phyloP scores from a whole-genome alignment of 2,888 invertebrate species.

The Drosophila aldrichi region DNA sequence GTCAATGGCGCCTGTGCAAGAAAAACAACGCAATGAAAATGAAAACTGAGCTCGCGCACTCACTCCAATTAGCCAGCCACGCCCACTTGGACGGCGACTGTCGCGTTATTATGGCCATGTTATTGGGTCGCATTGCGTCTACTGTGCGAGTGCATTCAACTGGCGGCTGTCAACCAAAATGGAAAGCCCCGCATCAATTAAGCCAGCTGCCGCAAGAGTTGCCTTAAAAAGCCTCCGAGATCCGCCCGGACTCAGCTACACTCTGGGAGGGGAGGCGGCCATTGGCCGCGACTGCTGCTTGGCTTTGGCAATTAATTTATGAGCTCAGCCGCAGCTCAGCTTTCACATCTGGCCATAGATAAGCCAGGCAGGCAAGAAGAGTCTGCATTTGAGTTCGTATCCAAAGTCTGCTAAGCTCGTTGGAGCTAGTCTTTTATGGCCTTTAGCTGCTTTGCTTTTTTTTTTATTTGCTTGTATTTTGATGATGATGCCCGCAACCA shows the following conservation, averaged over 20 bases:
- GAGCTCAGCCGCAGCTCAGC: slow-evolving; percentile 62
- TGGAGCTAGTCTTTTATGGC: slow-evolving; percentile 61
- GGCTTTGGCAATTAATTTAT: slow-evolving; percentile 69
- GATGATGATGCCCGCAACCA: slow-evolving; percentile 54
- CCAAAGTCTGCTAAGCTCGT: slow-evolving; percentile 45
- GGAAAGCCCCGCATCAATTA: slow-evolving; percentile 80
- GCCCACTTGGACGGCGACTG: slow-evolving; percentile 7
- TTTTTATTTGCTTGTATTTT: no score
- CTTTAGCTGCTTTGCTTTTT: slow-evolving; percentile 52
- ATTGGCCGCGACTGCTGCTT: slow-evolving; percentile 12
- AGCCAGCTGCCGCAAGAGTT: slow-evolving; percentile 39
- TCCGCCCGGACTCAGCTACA: slow-evolving; percentile 9
- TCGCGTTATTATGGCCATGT: slow-evolving; percentile 23
- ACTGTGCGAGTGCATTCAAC: slow-evolving; percentile 53
- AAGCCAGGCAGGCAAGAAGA: slow-evolving; percentile 32
- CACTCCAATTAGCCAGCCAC: slow-evolving; percentile 61
- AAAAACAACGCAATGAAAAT: slow-evolving; percentile 5
- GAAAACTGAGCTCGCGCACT: slow-evolving; percentile 12
- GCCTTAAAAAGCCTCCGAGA: slow-evolving; percentile 20
- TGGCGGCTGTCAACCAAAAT: slow-evolving; percentile 75
- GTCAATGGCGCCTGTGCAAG: slow-evolving; percentile 58
- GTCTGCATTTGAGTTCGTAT: slow-evolving; percentile 34
- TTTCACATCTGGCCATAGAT: slow-evolving; percentile 65
- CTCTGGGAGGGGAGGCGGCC: slow-evolving; percentile 6
- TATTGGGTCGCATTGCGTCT: slow-evolving; percentile 50